Conservation (phyloP, 2,113 vertebrate species). For the Campylomormyrus tamandua region DNA sequence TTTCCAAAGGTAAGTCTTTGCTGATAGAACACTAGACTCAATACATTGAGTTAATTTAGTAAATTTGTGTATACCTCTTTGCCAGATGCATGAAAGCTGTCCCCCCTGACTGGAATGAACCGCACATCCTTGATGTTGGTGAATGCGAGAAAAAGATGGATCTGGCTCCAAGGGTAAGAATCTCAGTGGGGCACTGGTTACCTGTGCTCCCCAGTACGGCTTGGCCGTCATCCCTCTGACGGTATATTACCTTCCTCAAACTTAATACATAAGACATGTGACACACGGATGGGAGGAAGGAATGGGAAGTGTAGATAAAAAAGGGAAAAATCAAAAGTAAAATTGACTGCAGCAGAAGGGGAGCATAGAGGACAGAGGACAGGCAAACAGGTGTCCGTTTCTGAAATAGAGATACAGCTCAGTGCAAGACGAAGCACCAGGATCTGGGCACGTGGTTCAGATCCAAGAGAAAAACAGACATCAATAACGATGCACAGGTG, state of each 20-base stretch:
- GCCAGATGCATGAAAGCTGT: background rate
- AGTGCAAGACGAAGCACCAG: background rate
- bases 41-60: background rate
- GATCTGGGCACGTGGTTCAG: background rate
- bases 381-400: background rate
- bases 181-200: background rate
- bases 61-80: background rate
- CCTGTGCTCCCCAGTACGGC: background rate
- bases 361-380: background rate
- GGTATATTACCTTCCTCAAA: background rate
- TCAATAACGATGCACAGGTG: background rate
- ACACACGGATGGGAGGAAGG: background rate
- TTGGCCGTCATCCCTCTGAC: background rate
- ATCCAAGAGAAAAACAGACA: background rate
- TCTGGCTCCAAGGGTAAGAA: background rate
- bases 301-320: background rate
- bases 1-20: background rate
- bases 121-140: background rate
- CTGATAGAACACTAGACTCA: background rate
- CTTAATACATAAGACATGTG: background rate
- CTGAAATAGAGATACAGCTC: background rate
- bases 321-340: background rate
- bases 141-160: background rate
- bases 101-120: background rate
- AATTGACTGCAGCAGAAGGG: background rate